These are phyloP conservation scores for Euura saliciscinereae DNA, from an alignment of 1,140 invertebrate genomes.

Conservation along the genomic window DNA sequence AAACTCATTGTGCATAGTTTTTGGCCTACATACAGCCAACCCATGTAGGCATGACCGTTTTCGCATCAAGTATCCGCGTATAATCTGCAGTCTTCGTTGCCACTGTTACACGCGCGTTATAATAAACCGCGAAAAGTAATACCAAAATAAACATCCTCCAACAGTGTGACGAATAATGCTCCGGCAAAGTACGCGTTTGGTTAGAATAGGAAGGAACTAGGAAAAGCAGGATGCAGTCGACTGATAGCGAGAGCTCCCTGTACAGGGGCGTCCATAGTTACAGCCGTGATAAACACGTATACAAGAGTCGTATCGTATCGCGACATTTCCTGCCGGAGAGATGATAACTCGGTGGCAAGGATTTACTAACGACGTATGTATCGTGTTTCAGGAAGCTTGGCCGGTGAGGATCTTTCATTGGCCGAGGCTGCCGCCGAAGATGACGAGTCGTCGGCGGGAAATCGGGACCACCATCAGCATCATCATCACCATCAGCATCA, in stretches of 20 bases:
- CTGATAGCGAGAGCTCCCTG: constrained; percentile 32
- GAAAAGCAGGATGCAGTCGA: constrained; percentile 43
- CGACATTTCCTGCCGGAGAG: constrained; percentile 39
- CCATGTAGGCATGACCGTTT: too few species aligned
- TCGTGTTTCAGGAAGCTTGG: constrained; percentile 71
- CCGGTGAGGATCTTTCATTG: constrained; percentile 76
- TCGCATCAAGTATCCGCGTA: too few species aligned
- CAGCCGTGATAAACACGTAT: constrained; percentile 35
- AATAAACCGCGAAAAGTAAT: too few species aligned
- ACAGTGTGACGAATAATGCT: too few species aligned
- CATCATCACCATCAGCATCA: constrained; percentile 48
- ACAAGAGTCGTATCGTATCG: constrained; percentile 31
- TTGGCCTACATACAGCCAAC: too few species aligned
- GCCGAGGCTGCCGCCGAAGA: constrained; percentile 70
- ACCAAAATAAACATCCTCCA: too few species aligned
- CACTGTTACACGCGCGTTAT: too few species aligned
- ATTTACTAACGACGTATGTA: constrained; percentile 20
- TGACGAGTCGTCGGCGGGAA: constrained; percentile 72
- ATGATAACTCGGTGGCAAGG: constrained; percentile 19
- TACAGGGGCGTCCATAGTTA: constrained; percentile 18
- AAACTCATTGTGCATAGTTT: too few species aligned
- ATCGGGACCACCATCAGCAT: constrained; percentile 52
- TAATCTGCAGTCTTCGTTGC: too few species aligned
- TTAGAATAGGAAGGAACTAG: constrained; percentile 41
- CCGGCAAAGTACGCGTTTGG: not conserved